A percentile compares a stretch with the other conserved stretches of the same genome.
Conservation (phyloP, 2,113 vertebrate genomes). For the Pedionomus torquatus region DNA sequence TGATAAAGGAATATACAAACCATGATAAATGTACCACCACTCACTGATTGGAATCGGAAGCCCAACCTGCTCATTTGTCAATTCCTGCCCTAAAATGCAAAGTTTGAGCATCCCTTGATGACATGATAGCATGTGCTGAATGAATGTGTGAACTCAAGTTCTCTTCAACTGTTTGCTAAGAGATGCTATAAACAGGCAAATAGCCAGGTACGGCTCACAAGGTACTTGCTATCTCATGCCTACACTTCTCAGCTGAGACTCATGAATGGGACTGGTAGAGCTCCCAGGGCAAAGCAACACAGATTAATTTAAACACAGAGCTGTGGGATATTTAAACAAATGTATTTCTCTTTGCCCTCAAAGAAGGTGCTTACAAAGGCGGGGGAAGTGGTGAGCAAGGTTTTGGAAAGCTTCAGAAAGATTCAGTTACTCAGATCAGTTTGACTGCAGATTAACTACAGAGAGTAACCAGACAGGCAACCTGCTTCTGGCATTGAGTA, state of each 20-base stretch:
- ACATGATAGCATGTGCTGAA: accelerated
- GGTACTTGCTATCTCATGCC: not conserved
- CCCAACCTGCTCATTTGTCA: not conserved
- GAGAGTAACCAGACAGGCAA: not conserved
- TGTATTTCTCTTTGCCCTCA: not conserved
- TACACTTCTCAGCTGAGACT: accelerated
- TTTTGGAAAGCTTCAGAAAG: not conserved
- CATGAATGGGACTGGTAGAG: not conserved
- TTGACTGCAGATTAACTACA: not conserved
- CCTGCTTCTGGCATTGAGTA: not conserved
- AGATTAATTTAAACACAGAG: not conserved
- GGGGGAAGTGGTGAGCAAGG: not conserved
- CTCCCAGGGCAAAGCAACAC: not conserved
- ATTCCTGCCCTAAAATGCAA: not conserved
- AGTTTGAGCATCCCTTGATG: not conserved
- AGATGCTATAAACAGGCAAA: accelerated
- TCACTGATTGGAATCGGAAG: not conserved
- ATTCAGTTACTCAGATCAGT: not conserved
- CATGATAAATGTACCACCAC: not conserved
- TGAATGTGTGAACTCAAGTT: not conserved
- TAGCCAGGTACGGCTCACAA: accelerated
- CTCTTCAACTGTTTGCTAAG: not conserved
- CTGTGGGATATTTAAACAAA: not conserved
- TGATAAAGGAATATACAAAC: not conserved
- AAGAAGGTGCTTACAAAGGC: not conserved